Percentiles rank a stretch among this genome's conserved stretches.
Conservation (phyloP, 1,140 invertebrate species). For the Drosophila neocordata region DNA sequence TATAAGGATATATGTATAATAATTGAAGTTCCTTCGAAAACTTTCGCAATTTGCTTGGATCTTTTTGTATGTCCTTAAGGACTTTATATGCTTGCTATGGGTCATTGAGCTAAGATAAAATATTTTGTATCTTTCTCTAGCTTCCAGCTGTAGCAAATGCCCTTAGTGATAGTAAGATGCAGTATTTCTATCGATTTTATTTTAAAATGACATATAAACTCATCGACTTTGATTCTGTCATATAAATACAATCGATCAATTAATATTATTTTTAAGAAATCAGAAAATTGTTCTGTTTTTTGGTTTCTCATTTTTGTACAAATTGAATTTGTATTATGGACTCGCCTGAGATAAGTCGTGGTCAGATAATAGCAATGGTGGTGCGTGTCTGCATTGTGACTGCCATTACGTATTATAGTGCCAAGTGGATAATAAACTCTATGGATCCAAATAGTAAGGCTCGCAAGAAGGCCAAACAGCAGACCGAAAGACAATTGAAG, state of each 20-base stretch:
- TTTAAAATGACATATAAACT: too few species aligned
- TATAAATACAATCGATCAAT: background rate
- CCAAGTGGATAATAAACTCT: conserved; percentile 92
- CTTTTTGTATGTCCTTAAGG: too few species aligned
- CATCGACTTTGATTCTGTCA: background rate
- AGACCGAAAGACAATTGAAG: conserved; percentile 86
- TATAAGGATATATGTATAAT: too few species aligned
- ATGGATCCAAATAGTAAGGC: conserved; percentile 90
- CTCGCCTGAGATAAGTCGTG: conserved; percentile 69
- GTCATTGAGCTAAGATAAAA: too few species aligned
- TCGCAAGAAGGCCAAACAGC: conserved; percentile 89
- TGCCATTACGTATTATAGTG: conserved; percentile 92
- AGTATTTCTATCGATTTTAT: too few species aligned
- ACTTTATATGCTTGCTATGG: too few species aligned
- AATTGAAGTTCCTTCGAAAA: too few species aligned
- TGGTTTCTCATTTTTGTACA: conserved; percentile 9
- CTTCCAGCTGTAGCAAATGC: too few species aligned
- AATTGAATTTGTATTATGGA: conserved; percentile 42
- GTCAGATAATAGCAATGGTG: conserved; percentile 87
- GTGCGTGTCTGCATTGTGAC: conserved; percentile 90
- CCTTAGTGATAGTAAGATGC: too few species aligned
- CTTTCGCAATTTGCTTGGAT: too few species aligned
- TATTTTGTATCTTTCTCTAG: too few species aligned
- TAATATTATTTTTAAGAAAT: background rate
- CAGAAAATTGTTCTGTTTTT: background rate